Evolutionary conservation across 2,113 vertebrate species (phyloP).

Genomic region (Pterocles gutturalis): DNA sequence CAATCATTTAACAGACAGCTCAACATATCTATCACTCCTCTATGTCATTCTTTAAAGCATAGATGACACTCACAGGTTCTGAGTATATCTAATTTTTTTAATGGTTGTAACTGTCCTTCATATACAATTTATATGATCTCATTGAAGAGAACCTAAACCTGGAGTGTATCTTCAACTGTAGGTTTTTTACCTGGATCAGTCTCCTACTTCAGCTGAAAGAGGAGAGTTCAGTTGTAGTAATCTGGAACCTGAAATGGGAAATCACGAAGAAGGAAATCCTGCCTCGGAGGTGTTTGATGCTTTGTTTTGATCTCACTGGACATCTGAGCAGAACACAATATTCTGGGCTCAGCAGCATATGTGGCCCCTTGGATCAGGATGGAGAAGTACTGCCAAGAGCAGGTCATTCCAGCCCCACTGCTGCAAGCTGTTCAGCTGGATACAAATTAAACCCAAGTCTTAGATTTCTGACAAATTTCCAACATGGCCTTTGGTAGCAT

Average conservation of each 20-base stretch:
- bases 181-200: neutral
- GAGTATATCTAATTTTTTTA: neutral
- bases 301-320: neutral
- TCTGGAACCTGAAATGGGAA: neutral
- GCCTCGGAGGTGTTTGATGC: neutral
- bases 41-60: neutral
- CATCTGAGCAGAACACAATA: neutral
- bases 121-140: neutral
- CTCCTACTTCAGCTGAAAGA: rapidly evolving
- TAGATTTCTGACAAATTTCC: neutral
- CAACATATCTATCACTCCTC: neutral
- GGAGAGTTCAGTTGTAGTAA: neutral
- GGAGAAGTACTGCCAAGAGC: neutral
- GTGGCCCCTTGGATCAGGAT: neutral
- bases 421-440: neutral
- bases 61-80: neutral
- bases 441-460: neutral
- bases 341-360: neutral
- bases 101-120: neutral
- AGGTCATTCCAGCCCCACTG: neutral
- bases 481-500: neutral
- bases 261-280: neutral
- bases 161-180: neutral
- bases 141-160: neutral
- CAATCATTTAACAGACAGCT: neutral